Conservation (phyloP, 2,888 invertebrate species). For the Icerya purchasi region DNA sequence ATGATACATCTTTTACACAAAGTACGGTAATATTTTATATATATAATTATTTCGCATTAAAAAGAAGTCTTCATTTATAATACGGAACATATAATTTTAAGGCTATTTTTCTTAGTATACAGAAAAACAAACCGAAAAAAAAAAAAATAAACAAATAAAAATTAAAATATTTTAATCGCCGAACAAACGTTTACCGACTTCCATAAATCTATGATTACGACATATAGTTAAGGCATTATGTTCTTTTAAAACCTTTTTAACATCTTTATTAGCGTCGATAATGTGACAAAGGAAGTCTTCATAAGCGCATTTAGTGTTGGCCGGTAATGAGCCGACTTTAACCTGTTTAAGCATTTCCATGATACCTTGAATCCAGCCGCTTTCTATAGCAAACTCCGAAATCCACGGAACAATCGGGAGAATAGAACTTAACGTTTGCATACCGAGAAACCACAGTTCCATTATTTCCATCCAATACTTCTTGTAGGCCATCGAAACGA, state of each 20-base stretch:
- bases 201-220: slow-evolving; percentile 71
- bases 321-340: slow-evolving; percentile 55
- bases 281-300: slow-evolving; percentile 72
- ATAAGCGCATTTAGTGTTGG: slow-evolving; percentile 70
- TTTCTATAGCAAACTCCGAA: slow-evolving; percentile 73
- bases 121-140: too few relatives aligned
- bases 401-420: slow-evolving; percentile 67
- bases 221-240: slow-evolving; percentile 63
- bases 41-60: too few relatives aligned
- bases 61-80: too few relatives aligned
- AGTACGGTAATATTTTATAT: too few relatives aligned
- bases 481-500: slow-evolving; percentile 66
- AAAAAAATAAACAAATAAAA: too few relatives aligned
- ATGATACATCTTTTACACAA: too few relatives aligned
- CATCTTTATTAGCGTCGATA: slow-evolving; percentile 56
- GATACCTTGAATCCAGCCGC: slow-evolving; percentile 83
- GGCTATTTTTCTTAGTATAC: too few relatives aligned
- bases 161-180: slow-evolving; percentile 61
- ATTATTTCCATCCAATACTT: slow-evolving; percentile 73
- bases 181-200: slow-evolving; percentile 65
- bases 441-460: slow-evolving; percentile 81
- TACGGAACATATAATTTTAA: too few relatives aligned
- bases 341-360: slow-evolving; percentile 60
- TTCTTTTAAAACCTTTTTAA: slow-evolving; percentile 53
- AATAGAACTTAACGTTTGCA: slow-evolving; percentile 75